Evolutionary conservation across 1,140 invertebrate species (phyloP), one percentile per base, ranked within the genome.

Genomic region (Drosophila nigromelanica): DNA sequence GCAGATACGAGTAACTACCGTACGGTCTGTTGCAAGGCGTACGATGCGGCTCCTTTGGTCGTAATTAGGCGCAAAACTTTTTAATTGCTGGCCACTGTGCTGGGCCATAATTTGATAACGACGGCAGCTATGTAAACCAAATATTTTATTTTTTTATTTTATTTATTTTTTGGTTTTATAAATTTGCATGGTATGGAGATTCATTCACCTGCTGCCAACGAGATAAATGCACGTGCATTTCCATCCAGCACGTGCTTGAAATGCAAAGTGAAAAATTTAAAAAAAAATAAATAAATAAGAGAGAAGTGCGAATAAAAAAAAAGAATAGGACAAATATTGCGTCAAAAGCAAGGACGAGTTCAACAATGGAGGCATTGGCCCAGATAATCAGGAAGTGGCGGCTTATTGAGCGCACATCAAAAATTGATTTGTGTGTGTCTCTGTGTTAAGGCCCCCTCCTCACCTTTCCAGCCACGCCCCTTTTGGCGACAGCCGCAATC

Each of bases 341-440:
- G 81, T 73, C 75, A 63, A 51, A 40, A 45, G 50, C 39, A 64
- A 45, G 51, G 61, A 52, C 58, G 43, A 39, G 50, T 43, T 48
- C 59, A 78, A 89, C 82, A 87, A 78, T 72, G 54, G 54, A 69
- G 67, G 56, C 54, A 45, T 45, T 48, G 61, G 61, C 48, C 60
- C 71, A 70, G 78, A 87, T 87, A 86, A 86, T 82, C 81, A 87
- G 83, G 83, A 87, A 89, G 80, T 80, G 73, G 76, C 78, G 64
- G 76, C 78, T 81, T 79, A 81, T 81, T 78, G 76, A 73, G 83
- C 87, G 83, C 68, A 76, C 85, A 87, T 77, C 83, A 89, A 79
- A 79, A 87, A 87, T 87, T 87, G 83, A 87, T 87, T 87, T 87
- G 83, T 69, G 71, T 45, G 70, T 18, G 43, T 10, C n/a, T 35